Base-by-base conservation (phyloP, 2,888 invertebrate genomes). In the Aleiodes alternator region DNA sequence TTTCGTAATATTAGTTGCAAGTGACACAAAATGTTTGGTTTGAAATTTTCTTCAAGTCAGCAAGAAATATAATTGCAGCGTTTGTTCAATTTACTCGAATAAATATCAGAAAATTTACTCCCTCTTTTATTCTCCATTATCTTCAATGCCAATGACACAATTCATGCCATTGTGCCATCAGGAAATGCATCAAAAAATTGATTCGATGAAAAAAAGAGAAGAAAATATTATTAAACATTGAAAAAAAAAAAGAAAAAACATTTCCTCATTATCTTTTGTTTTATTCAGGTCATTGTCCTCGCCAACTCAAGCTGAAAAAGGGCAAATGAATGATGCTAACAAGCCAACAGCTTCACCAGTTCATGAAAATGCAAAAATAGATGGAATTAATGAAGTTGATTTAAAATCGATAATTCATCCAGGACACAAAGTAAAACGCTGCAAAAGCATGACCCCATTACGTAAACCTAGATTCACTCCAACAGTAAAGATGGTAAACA, bases 371-470 rank as follows among this genome's bases (percentile, higher is more conserved):
- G 69, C 77, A 34, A 56, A 73, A 61, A 71, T 4, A n/a, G 57
- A 55, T 56, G 64, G 69, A 14, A 55, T 50, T 31, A 73, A 16
- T 29, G 64, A 75, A 29, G 64, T 16, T 43, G 70, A 75, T 11
- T n/a, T 14, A 9, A 66, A 76, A 8, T 55, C 75, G 38, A n/a
- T 59, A 6, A 6, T 38, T 12, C 23, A 66, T 64, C 71, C 9
- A 1, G 69, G 69, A 8, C 76, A 71, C 11, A 82, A 82, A 72
- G 69, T 53, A 0, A 82, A 82, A 14, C 84, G 84, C 12, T 82
- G 84, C 71, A 77, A 76, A n/a, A 50, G 64, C 69, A 53, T 53
- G 34, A 68, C n/a, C 7, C 29, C 34, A 3, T 34, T 68, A 9
- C 72, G 72, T 57, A 73, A 61, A 73, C 12, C 43, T 4, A 73